Evolutionary conservation across 2,888 invertebrate species (phyloP), one percentile per base, ranked within the genome.

Genomic region (Lochmaea capreae): DNA sequence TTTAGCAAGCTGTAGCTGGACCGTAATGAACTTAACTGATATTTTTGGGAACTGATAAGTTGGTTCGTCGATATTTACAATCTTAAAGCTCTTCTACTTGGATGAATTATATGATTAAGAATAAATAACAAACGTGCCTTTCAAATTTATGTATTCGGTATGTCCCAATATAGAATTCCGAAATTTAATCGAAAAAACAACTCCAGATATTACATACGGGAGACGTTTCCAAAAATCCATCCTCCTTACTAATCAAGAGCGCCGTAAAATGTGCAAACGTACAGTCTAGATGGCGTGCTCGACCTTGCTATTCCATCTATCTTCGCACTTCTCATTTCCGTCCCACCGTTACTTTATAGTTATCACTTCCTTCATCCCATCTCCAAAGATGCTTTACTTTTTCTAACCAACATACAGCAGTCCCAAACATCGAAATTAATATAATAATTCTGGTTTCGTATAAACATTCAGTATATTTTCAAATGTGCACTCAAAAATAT

Each of bases 291-390:
- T 85, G 85, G 84, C 85, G 83, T 81, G 81, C 83, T 80, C 84
- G 84, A 84, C 84, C 85, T 85, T 84, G 84, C 83, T 83, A 65
- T 65, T 76, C 75, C 83, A 82, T 83, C 86, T 85, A 84, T 84
- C 84, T 85, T 84, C 84, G 83, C 85, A 84, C 84, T 85, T 85
- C 85, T 86, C 85, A 85, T 85, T 85, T 86, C 85, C 85, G 81
- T 83, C 80, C 83, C 81, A 80, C 83, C 84, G 83, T 85, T 85
- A 83, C 85, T 85, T 86, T 86, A 86, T 85, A 84, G 85, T 86
- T 86, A 86, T 86, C 85, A 84, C 85, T 85, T 85, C 84, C 84
- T 84, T 81, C 82, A 79, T 79, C 79, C 83, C 78, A 76, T 77
- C 69, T 70, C 76, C 61, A 46, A 81, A 82, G 75, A 75, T 71